Evolutionary conservation across 64 coral and sea anemone genomes (phyloP), one percentile per base, ranked within the genome.

Genomic region (Cladopsammia gracilis): DNA sequence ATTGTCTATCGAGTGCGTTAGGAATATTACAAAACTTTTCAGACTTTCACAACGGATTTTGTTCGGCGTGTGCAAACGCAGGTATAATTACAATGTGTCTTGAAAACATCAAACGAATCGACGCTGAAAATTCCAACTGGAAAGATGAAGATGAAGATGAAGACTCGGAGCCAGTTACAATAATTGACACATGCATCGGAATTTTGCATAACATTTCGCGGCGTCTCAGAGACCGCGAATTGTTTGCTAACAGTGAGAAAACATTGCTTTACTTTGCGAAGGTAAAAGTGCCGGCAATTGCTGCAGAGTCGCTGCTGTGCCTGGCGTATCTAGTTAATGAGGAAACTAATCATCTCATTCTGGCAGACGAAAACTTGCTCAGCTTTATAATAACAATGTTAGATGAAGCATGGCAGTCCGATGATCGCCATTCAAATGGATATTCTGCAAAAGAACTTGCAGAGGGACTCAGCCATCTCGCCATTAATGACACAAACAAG

Each of bases 121-220:
- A 73, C 45, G 26, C 14, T 16, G 71, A 73, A 73, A 70, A 70
- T 70, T 7, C 23, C 67, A 70, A 70, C 23, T 70, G 67, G 67
- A 10, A 70, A 70, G 25, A 25, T 5, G 43, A 44, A 73, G 25
- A 25, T 5, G 43, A 44, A 73, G 34, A 73, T 16, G 43, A 44
- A 46, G 43, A 47, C 24, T 73, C 43, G 11, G 10, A 73, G 71
- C 71, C 43, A 45, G 34, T 73, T 48, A 7, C 24, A 48, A 42
- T 47, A 16, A 47, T 73, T 44, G 43, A 73, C 10, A 46, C 1
- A 2, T 73, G 14, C 14, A 12, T 96, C 24, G 94, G 94, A 77
- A 58, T 90, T 25, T 48, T 96, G 11, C 94, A 96, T 25, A 96
- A 96, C 69, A 48, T 96, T 62, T 58, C 83, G 10, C 92, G 88